These are phyloP conservation scores for Chrysodeixis includens DNA, from an alignment of 2,888 invertebrate species.

Conservation along the genomic window DNA sequence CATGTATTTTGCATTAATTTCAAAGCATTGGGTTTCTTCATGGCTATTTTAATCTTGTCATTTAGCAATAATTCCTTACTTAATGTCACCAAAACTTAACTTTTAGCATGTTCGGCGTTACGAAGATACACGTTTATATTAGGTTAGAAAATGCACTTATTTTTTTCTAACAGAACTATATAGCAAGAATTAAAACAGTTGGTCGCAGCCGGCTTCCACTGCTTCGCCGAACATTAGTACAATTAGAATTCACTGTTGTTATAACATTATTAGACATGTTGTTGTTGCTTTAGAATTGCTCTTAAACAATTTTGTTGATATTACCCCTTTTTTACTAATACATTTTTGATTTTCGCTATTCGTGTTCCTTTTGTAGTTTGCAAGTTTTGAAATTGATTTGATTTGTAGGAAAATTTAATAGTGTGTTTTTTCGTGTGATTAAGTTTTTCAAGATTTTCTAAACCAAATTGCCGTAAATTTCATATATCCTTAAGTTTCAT, in stretches of 20 bases:
- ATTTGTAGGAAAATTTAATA: background rate
- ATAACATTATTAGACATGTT: constrained; percentile 29
- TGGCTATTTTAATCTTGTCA: constrained; percentile 16
- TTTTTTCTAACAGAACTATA: no score
- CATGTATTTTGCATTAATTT: background rate
- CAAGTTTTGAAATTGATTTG: background rate
- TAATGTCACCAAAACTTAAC: constrained; percentile 44
- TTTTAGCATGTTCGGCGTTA: constrained; percentile 48
- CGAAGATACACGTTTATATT: constrained; percentile 38
- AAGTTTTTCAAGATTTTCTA: no score
- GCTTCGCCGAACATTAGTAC: constrained; percentile 13
- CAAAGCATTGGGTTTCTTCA: background rate
- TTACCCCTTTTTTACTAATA: constrained; percentile 34
- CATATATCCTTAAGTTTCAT: no score
- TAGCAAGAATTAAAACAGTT: no score
- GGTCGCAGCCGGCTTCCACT: no score
- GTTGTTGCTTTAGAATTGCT: constrained; percentile 45
- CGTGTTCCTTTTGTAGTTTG: constrained; percentile 35
- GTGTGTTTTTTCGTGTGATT: no score
- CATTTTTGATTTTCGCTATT: constrained; percentile 21
- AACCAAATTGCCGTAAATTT: no score
- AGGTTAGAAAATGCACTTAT: constrained; percentile 35
- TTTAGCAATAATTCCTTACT: constrained; percentile 15
- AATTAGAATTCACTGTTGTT: constrained; percentile 37
- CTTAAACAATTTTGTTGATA: constrained; percentile 44